Evolutionary conservation across 2,113 vertebrate genomes (phyloP).

Genomic region (Vireo altiloquus): DNA sequence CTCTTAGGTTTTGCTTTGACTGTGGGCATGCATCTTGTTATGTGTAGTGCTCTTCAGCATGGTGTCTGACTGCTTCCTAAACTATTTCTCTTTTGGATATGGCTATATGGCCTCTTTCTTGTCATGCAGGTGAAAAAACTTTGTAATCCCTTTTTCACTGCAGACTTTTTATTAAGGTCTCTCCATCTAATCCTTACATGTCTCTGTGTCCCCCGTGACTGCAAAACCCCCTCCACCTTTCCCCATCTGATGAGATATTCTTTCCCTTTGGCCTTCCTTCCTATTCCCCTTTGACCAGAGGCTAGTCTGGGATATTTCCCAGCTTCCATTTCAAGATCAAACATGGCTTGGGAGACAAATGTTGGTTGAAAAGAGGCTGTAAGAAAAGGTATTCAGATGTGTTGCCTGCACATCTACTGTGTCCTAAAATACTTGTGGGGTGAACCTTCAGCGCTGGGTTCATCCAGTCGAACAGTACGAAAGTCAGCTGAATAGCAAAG

Average conservation of each 20-base stretch:
- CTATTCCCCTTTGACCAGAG: background rate
- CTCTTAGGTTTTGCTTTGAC: background rate
- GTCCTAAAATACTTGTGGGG: background rate
- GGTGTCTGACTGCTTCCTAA: background rate
- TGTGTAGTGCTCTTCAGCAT: background rate
- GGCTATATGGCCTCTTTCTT: background rate
- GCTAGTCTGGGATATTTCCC: background rate
- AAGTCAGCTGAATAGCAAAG: background rate
- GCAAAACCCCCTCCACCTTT: background rate
- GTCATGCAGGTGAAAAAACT: background rate
- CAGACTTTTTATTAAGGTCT: background rate
- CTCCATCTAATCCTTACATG: background rate
- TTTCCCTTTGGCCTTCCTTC: background rate
- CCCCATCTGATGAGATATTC: background rate
- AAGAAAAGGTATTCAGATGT: background rate
- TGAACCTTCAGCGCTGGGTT: background rate
- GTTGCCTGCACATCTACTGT: background rate
- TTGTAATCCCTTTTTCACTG: background rate
- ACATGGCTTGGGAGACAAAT: background rate
- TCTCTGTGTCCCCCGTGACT: fast-evolving
- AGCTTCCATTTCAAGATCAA: background rate
- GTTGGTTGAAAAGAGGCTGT: background rate
- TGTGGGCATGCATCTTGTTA: background rate
- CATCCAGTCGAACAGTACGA: fast-evolving
- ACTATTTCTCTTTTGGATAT: background rate